These are phyloP conservation scores for Andrena bucephala DNA, from an alignment of 2,888 invertebrate species.

Conservation along the genomic window DNA sequence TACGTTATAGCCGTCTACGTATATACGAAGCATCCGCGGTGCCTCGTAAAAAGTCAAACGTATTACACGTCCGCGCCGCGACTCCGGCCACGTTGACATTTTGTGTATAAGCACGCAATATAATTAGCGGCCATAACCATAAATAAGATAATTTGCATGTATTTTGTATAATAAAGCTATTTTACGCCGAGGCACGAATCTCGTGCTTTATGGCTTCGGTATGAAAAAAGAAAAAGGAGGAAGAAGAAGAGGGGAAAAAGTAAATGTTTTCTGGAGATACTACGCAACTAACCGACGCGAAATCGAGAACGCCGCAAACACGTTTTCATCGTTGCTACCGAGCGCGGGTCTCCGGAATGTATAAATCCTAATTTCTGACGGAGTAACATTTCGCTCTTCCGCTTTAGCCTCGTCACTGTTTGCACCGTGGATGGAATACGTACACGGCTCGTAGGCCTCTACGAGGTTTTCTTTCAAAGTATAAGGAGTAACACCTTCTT, in stretches of 20 bases:
- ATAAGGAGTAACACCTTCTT: slow-evolving; percentile 1
- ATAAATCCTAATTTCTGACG: slow-evolving; percentile 60
- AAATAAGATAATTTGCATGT: slow-evolving; percentile 82
- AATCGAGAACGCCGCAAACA: slow-evolving; percentile 61
- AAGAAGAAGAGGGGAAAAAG: neutral
- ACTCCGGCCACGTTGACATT: slow-evolving; percentile 79
- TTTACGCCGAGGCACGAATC: slow-evolving; percentile 77
- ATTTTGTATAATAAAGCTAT: slow-evolving; percentile 81
- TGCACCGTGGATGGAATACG: slow-evolving; percentile 12
- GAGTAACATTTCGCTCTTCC: slow-evolving; percentile 37
- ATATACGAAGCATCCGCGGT: slow-evolving; percentile 69
- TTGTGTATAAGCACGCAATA: slow-evolving; percentile 79
- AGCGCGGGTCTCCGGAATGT: slow-evolving; percentile 41
- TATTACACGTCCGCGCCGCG: slow-evolving; percentile 74
- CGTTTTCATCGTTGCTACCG: slow-evolving; percentile 59
- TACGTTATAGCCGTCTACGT: slow-evolving; percentile 64
- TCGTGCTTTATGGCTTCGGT: slow-evolving; percentile 70
- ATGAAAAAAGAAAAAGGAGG: slow-evolving; percentile 16
- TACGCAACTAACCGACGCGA: slow-evolving; percentile 37
- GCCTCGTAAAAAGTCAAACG: slow-evolving; percentile 79
- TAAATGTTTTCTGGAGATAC: slow-evolving; percentile 45
- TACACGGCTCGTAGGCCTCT: neutral
- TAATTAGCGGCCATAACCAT: slow-evolving; percentile 81
- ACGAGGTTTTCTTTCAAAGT: slow-evolving; percentile 9
- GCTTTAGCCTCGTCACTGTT: slow-evolving; percentile 21